phyloP scores from a whole-genome alignment of 2,888 invertebrate genomes.

The Hydrotaea cyrtoneurina region DNA sequence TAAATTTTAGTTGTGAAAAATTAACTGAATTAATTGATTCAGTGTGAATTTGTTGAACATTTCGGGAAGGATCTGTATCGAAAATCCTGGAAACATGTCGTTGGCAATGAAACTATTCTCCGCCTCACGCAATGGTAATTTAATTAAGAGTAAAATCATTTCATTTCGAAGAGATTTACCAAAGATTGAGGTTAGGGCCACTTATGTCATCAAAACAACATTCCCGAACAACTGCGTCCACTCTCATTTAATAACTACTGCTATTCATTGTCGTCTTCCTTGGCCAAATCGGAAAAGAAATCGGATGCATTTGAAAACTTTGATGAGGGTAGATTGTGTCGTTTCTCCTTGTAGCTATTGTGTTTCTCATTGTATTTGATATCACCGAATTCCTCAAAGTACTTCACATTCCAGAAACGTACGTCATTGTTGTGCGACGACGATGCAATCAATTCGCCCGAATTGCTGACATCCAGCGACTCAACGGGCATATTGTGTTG shows the following conservation, averaged over 20 bases:
- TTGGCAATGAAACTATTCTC: constrained; percentile 75
- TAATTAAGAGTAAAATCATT: constrained; percentile 24
- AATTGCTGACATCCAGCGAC: constrained; percentile 89
- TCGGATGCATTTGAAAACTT: constrained; percentile 89
- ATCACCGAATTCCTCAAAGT: constrained; percentile 89
- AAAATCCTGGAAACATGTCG: constrained; percentile 70
- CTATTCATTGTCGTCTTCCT: constrained; percentile 43
- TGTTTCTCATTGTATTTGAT: constrained; percentile 84
- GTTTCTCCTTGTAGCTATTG: constrained; percentile 86
- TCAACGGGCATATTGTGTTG: constrained; percentile 93
- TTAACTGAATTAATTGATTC: neutral
- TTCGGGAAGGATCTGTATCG: constrained; percentile 10
- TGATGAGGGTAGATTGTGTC: constrained; percentile 91
- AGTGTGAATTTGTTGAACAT: no score
- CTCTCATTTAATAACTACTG: no score
- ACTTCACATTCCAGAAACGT: constrained; percentile 95
- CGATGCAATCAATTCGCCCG: constrained; percentile 91
- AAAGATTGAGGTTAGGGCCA: constrained; percentile 77
- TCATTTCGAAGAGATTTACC: neutral
- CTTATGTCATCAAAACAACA: constrained; percentile 79
- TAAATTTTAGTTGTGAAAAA: no score
- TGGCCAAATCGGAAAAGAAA: constrained; percentile 90
- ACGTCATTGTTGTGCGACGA: constrained; percentile 92
- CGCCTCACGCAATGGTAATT: constrained; percentile 76
- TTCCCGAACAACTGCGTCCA: constrained; percentile 42